Conservation (phyloP, 2,888 invertebrate genomes). For the Hecatera dysodea region DNA sequence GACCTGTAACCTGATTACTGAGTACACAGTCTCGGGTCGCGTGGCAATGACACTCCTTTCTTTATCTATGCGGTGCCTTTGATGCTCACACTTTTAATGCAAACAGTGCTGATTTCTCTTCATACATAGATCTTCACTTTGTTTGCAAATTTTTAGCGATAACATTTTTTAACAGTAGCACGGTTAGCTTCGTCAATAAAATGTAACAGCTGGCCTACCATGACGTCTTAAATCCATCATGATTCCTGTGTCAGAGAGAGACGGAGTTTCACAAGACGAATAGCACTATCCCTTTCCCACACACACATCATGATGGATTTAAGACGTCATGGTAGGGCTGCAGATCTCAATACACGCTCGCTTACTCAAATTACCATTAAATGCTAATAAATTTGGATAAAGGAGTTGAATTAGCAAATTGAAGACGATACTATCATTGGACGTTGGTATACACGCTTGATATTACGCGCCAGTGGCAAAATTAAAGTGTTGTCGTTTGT, state of each 20-base stretch:
- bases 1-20: slow-evolving; percentile 78
- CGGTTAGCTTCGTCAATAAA: slow-evolving; percentile 29
- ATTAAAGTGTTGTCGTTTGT: slow-evolving; percentile 67
- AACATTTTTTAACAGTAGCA: slow-evolving; percentile 20
- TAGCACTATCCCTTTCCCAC: no score
- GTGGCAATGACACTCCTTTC: slow-evolving; percentile 64
- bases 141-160: slow-evolving; percentile 13
- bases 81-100: slow-evolving; percentile 41
- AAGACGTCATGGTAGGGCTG: no score
- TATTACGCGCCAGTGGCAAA: slow-evolving; percentile 48
- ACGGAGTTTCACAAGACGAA: no score
- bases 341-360: slow-evolving; percentile 25
- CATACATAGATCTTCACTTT: neutral
- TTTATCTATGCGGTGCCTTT: slow-evolving; percentile 63
- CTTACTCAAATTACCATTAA: slow-evolving; percentile 48
- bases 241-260: no score
- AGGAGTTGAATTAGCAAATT: slow-evolving; percentile 56
- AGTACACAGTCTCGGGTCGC: slow-evolving; percentile 54
- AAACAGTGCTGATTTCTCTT: slow-evolving; percentile 44
- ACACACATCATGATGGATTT: no score
- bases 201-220: no score
- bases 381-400: slow-evolving; percentile 51
- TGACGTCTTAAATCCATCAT: no score
- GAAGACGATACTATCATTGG: slow-evolving; percentile 39
- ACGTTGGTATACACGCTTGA: slow-evolving; percentile 4